Evolutionary conservation across 1,140 invertebrate genomes (phyloP), one percentile per base, ranked within the genome.

Genomic region (Ostrea edulis): DNA sequence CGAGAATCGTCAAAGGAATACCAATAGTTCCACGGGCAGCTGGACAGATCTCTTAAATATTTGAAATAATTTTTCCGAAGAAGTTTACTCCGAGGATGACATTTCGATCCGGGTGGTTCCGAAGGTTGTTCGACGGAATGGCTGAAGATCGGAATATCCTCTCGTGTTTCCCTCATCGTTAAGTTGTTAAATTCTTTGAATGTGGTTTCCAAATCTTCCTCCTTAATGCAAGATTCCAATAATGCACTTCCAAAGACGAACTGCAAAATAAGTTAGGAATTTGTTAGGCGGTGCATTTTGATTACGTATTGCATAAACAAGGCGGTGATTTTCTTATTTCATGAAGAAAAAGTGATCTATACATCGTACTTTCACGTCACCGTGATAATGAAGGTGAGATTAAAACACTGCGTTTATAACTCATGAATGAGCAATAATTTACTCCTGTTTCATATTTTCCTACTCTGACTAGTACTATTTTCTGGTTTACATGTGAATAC

Each of bases 31-130:
- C 68, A 77, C 2, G 68, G 68, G 8, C 68, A 77, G 25, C 29
- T 77, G 25, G 68, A 77, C 25, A 77, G 68, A 29, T 77, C 68
- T 35, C 68, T 25, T 29, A 77, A 29, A 25, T 77, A 77, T 77
- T 11, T 25, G 12, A 77, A 77, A 77, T 8, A 77, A 77, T 77
- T 25, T 5, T 17, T 20, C 7, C n/a, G 11, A 7, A 0, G 7
- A 5, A 62, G 58, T 62, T 14, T 62, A 22, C 14, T 14, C 7
- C 22, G 14, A 2, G 25, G 68, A 4, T 29, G 22, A 35, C 68
- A 77, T 25, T 12, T 77, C 2, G 68, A 77, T 29, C 68, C 68
- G 2, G 68, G 25, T 9, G 68, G 68, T 29, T 29, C 9, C 8
- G 29, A 11, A 25, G 68, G 68, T 17, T 77, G 14, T 8, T 29